A percentile compares a stretch with the other conserved stretches of the same genome.
These are phyloP conservation scores for Taurulus bubalis DNA, from an alignment of 2,113 vertebrate species.

Conservation along the genomic window DNA sequence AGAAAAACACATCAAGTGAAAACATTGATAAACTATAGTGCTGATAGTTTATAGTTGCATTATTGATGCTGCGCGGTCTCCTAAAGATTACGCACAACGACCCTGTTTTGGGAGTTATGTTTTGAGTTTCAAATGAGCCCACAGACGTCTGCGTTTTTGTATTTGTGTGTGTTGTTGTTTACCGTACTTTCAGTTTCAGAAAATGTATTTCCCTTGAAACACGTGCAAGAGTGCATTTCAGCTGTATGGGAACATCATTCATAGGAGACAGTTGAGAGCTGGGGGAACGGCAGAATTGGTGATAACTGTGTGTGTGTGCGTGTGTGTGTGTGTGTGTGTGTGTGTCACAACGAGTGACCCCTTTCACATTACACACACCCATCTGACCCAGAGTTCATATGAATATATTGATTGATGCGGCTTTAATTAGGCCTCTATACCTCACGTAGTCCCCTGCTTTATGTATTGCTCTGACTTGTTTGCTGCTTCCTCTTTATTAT, in stretches of 20 bases:
- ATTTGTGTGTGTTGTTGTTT: no score
- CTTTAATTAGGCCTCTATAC: slow-evolving; percentile 23
- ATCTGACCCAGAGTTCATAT: slow-evolving; percentile 19
- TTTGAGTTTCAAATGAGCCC: no score
- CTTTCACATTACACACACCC: neutral
- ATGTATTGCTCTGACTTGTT: neutral
- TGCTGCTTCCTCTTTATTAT: neutral
- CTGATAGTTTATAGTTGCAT: neutral
- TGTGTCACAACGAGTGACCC: slow-evolving; percentile 1
- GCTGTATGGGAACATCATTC: neutral
- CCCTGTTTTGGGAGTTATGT: no score
- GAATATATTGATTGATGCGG: slow-evolving; percentile 25
- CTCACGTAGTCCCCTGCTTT: neutral
- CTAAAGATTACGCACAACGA: no score
- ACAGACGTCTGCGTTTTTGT: no score
- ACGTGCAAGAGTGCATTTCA: no score
- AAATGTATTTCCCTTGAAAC: no score
- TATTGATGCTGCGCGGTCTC: neutral
- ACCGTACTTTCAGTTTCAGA: no score
- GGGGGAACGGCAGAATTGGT: neutral
- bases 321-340: neutral
- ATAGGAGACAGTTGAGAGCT: neutral
- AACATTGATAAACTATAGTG: no score
- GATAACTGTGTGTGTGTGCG: no score
- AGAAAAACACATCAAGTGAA: neutral